phyloP scores from a whole-genome alignment of 2,113 vertebrate species.

The Laticauda colubrina region DNA sequence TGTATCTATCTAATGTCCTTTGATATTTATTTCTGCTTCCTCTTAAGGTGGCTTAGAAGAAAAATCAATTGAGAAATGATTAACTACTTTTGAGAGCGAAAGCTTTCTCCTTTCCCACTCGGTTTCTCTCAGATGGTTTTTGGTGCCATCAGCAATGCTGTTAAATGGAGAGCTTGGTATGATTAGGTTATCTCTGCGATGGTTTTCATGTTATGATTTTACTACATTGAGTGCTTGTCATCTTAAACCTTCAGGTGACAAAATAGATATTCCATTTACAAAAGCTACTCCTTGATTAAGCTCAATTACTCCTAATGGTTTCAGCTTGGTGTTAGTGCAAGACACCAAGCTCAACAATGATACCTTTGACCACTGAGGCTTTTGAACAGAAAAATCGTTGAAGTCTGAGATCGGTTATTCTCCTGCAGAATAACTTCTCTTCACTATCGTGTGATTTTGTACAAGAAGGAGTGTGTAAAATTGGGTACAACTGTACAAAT shows the following conservation, averaged over 20 bases:
- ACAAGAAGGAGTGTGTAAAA: background rate
- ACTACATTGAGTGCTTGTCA: background rate
- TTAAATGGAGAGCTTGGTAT: background rate
- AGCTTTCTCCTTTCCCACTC: background rate
- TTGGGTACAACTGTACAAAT: background rate
- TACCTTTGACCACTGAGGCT: constrained; percentile 29
- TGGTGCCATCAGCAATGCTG: background rate
- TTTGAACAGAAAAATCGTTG: constrained; percentile 29
- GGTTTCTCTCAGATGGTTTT: background rate
- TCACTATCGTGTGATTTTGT: background rate
- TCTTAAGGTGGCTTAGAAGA: background rate
- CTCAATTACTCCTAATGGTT: constrained; percentile 24
- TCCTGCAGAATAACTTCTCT: background rate
- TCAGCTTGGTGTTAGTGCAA: background rate
- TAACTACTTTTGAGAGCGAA: background rate
- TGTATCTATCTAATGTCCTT: background rate
- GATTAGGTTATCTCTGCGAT: background rate
- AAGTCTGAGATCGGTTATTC: background rate
- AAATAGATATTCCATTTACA: background rate
- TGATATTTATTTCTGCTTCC: background rate
- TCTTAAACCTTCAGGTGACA: background rate
- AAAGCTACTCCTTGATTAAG: background rate
- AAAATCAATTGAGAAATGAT: background rate
- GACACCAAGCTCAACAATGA: constrained; percentile 4
- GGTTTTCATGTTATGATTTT: background rate